phyloP scores from a whole-genome alignment of 2,797 vertebrate species.

The Adelosebastes latens region DNA sequence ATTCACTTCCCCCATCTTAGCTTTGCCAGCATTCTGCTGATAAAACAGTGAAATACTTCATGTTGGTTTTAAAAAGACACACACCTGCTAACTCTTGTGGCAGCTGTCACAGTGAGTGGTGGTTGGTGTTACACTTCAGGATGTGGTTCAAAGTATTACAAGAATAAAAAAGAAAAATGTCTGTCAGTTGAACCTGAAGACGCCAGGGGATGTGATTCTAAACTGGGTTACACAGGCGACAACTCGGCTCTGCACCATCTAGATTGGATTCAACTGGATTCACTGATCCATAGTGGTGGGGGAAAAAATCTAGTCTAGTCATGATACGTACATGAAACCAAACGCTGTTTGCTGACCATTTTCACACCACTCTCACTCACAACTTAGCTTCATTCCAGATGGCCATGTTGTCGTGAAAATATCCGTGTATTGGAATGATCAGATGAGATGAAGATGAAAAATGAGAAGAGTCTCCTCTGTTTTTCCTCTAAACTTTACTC shows the following conservation, averaged over 20 bases:
- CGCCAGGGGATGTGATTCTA: not conserved
- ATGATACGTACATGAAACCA: too few species aligned
- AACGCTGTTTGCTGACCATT: too few species aligned
- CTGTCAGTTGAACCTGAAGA: not conserved
- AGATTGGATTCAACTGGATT: not conserved
- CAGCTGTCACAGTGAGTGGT: not conserved
- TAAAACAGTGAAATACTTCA: not conserved
- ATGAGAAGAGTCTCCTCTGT: too few species aligned
- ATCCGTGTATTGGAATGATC: too few species aligned
- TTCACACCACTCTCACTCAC: too few species aligned
- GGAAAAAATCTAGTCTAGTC: too few species aligned
- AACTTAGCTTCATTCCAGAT: too few species aligned
- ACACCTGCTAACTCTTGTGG: not conserved
- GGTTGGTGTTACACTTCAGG: not conserved
- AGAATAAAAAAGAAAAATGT: not conserved
- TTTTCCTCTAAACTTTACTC: too few species aligned
- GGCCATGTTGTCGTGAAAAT: too few species aligned
- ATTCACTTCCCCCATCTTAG: not conserved
- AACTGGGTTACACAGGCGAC: not conserved
- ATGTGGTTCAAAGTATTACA: slow-evolving; percentile 36
- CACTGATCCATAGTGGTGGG: too few species aligned
- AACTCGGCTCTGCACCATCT: not conserved
- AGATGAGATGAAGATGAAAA: too few species aligned
- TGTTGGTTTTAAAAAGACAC: not conserved
- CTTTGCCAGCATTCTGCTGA: not conserved